A percentile compares a stretch with the other conserved stretches of the same genome.
These are phyloP conservation scores for Drosophila colorata DNA, from an alignment of 2,888 invertebrate genomes.

Conservation along the genomic window DNA sequence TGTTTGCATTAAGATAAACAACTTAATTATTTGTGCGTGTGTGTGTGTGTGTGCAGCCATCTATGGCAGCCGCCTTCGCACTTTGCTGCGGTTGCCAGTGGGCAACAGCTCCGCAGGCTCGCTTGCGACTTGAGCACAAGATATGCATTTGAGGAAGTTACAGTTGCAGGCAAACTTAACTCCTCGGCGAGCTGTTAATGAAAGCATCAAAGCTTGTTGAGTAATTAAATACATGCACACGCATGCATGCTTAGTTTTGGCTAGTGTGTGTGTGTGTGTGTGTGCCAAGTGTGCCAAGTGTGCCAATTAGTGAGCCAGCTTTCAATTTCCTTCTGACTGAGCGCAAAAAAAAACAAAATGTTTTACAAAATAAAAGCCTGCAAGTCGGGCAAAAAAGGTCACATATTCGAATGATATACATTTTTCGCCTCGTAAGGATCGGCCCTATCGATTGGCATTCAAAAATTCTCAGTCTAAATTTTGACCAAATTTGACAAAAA, in stretches of 20 bases:
- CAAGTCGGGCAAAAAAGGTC: too few relatives aligned
- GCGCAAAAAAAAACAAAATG: background rate
- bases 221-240: constrained; percentile 55
- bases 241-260: constrained; percentile 8
- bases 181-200: constrained; percentile 38
- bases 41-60: constrained; percentile 11
- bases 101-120: constrained; percentile 7
- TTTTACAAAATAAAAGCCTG: too few relatives aligned
- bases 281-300: constrained; percentile 21
- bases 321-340: constrained; percentile 29
- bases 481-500: too few relatives aligned
- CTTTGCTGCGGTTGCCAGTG: constrained; percentile 43
- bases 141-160: constrained; percentile 42
- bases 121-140: constrained; percentile 21
- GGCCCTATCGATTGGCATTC: too few relatives aligned
- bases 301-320: constrained; percentile 41
- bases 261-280: background rate
- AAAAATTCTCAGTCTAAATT: too few relatives aligned
- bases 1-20: constrained; percentile 77
- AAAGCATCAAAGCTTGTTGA: constrained; percentile 50
- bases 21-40: constrained; percentile 69
- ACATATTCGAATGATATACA: too few relatives aligned
- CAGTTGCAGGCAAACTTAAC: constrained; percentile 26
- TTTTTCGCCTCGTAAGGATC: too few relatives aligned
- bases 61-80: constrained; percentile 18